Base-by-base conservation (phyloP, 1,140 invertebrate genomes). In the Ruditapes philippinarum region DNA sequence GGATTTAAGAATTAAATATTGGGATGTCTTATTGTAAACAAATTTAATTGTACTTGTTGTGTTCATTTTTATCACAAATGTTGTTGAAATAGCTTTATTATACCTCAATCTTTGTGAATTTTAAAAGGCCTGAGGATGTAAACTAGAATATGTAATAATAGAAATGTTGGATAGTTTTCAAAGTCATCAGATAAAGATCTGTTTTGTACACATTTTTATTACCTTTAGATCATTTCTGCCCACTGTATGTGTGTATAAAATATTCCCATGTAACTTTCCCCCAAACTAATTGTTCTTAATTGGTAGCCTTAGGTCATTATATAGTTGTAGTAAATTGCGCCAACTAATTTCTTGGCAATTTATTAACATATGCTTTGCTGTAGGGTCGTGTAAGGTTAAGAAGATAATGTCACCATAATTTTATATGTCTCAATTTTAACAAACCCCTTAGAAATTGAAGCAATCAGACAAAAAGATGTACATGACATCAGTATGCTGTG, bases 281-380 rank as follows among this genome's bases (percentile, higher is more conserved):
- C 25, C 7, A 9, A 51, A 40, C 40, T 88, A 88, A 80, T 88
- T 79, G 85, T 80, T 36, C 57, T 70, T 31, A 68, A 88, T 88
- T 68, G 40, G 42, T 78, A 38, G 40, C 85, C 85, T n/a, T n/a
- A 54, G 85, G 85, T 36, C 40, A 38, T 31, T 78, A 33, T 25
- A 54, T 45, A 68, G 38, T 38, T 68, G 74, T 70, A 88, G 70
- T 80, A 88, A 78, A 80, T 88, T 80, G 19, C 76, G 68, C 60
- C 73, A 80, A 79, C 85, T 80, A 80, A 88, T 88, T 88, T 79
- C 42, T 65, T 49, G 36, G 83, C 70, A 38, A 86, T 86, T 86
- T 76, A 74, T 68, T 42, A 33, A 57, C 40, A 65, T 79, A 31
- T 78, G n/a, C 51, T 42, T 65, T 28, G 54, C 76, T 60, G 19